Base-by-base conservation (phyloP, 2,797 vertebrate genomes). In the Hephaestus fuliginosus region DNA sequence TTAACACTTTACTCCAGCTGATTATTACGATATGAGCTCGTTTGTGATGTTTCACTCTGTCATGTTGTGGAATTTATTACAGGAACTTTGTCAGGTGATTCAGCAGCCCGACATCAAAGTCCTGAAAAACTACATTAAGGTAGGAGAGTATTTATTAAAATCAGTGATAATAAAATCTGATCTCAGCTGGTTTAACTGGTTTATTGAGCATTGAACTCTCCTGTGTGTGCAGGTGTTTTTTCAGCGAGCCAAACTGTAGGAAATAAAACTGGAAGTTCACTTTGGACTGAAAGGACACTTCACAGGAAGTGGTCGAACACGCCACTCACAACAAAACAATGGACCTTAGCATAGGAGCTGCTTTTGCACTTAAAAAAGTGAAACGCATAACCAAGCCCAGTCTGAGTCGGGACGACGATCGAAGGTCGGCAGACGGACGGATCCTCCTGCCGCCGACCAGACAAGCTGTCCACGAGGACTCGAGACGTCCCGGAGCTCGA, bases 71-170 rank as follows among this genome's bases (percentile, higher is more conserved):
- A 15, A 7, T 46, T 57, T 22, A 0, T 56, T 72, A 0, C 74
- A 99, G 98, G 98, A 99, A 81, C 96, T 99, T 73, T 98, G 98
- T 95, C 98, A 99, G 86, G 97, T 98, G 28, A 96, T 99, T 87
- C 97, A 99, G 91, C 98, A 99, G 84, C 97, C 97, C 15, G 98
- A 99, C 89, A 89, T 96, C 85, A 99, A 99, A 94, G 97, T 99
- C 84, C 96, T 99, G 93, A 99, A 99, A 91, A 99, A 95, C 93
- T 99, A 99, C 95, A 96, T 99, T 82, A 99, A 99, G 98, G 98
- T 99, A 93, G 3, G 48, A 18, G 0, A 25, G 2, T 11, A 0
- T 33, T 49, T 46, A 0, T 14, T 7, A 0, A 2, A 4, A 55
- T 20, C 57, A 17, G 1, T 25, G 3, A 64, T 30, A 7, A 18